Evolutionary conservation across 1,140 invertebrate genomes (phyloP).

Genomic region (Polypedilum pembai): DNA sequence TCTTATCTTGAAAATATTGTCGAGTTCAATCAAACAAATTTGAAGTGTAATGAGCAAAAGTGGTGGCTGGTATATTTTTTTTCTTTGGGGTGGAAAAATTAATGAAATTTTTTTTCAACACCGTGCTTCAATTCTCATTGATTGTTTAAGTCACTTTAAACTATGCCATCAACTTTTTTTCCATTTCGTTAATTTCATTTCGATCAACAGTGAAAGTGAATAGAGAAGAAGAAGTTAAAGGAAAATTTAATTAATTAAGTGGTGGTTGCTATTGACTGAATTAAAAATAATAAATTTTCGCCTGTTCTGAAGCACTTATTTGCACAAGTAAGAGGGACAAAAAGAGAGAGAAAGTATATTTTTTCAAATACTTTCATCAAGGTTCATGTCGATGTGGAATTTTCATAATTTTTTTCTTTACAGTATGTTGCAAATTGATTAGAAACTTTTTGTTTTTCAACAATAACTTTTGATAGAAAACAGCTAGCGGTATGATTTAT

Average conservation of each 20-base stretch:
- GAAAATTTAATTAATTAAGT: slow-evolving; percentile 20
- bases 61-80: not conserved
- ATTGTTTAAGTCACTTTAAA: not conserved
- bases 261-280: not conserved
- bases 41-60: slow-evolving; percentile 2
- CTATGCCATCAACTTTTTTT: not conserved
- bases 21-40: slow-evolving; percentile 17
- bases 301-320: not conserved
- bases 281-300: not conserved
- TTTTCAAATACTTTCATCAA: no score
- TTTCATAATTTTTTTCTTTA: no score
- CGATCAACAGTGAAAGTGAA: not conserved
- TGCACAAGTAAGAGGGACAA: no score
- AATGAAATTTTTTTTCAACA: not conserved
- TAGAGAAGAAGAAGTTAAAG: not conserved
- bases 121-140: not conserved
- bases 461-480: no score
- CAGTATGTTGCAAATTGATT: no score
- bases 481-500: no score
- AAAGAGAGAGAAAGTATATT: no score
- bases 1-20: slow-evolving; percentile 24
- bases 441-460: no score
- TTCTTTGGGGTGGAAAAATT: not conserved
- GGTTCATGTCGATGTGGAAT: no score
- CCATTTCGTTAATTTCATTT: slow-evolving; percentile 18